Evolutionary conservation across 1,140 invertebrate species (phyloP).

Genomic region (Forficula auricularia): DNA sequence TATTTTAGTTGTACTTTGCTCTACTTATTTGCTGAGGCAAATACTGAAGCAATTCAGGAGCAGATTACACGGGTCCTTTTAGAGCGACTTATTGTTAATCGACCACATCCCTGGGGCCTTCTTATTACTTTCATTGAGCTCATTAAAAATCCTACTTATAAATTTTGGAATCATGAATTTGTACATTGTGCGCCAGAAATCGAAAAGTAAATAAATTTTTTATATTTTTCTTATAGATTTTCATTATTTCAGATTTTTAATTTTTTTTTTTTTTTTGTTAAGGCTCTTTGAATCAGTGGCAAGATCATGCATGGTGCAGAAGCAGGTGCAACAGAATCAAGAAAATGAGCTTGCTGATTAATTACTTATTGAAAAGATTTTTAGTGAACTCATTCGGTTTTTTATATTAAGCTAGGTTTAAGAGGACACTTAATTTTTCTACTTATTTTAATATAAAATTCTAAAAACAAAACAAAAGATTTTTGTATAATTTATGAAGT

Average conservation of each 20-base stretch:
- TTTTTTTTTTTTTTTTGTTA: constrained; percentile 23
- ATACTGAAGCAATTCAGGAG: constrained; percentile 86
- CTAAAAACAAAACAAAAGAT: no score
- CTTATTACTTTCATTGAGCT: constrained; percentile 98
- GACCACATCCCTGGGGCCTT: constrained; percentile 97
- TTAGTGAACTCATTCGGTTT: no score
- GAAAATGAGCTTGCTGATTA: constrained; percentile 29
- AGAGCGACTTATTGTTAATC: constrained; percentile 90
- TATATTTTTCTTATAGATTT: constrained; percentile 6
- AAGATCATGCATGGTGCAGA: constrained; percentile 79
- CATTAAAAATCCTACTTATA: constrained; percentile 96
- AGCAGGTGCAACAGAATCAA: constrained; percentile 37
- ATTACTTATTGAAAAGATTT: neutral
- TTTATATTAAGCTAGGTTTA: no score
- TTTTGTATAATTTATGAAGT: no score
- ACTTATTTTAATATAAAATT: no score
- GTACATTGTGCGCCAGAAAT: constrained; percentile 98
- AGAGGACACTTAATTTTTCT: no score
- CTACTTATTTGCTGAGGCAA: constrained; percentile 95
- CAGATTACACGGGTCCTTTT: constrained; percentile 68
- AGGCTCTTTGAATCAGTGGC: constrained; percentile 87
- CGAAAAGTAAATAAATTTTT: constrained; percentile 60
- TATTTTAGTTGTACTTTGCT: constrained; percentile 96
- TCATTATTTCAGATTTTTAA: constrained; percentile 10
- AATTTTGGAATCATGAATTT: constrained; percentile 98